Evolutionary conservation across 2,797 vertebrate genomes (phyloP).

Genomic region (Paratrypauchen microcephalus): DNA sequence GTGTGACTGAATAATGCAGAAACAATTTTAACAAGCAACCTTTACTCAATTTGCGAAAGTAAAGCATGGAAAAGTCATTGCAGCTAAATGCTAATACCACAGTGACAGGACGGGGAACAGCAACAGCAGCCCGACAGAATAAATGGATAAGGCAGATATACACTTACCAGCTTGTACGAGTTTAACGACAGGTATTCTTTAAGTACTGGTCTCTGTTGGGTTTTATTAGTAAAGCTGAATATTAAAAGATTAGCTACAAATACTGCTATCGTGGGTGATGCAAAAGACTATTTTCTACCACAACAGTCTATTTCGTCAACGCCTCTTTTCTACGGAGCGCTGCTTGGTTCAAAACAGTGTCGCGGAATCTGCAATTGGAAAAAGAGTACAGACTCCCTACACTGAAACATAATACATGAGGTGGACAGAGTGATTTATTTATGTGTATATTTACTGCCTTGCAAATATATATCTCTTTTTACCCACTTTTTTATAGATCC

Average conservation of each 20-base stretch:
- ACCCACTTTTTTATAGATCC: no score
- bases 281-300: constrained; percentile 34
- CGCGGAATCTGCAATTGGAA: background rate
- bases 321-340: constrained; percentile 52
- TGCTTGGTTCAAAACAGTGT: constrained; percentile 35
- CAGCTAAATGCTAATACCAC: constrained; percentile 22
- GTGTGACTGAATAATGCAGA: background rate
- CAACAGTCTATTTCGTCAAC: constrained; percentile 46
- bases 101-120: constrained; percentile 13
- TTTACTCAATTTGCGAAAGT: background rate
- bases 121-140: constrained; percentile 5
- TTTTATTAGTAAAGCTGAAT: background rate
- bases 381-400: background rate
- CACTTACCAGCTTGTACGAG: constrained; percentile 21
- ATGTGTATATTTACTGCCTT: no score
- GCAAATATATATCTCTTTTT: no score
- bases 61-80: background rate
- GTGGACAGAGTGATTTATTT: no score
- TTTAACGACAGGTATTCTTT: background rate
- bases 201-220: background rate
- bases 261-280: background rate
- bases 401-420: no score
- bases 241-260: background rate
- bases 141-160: constrained; percentile 2
- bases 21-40: background rate